These are phyloP conservation scores for Smithornis capensis DNA, from an alignment of 2,113 vertebrate genomes.

Conservation along the genomic window DNA sequence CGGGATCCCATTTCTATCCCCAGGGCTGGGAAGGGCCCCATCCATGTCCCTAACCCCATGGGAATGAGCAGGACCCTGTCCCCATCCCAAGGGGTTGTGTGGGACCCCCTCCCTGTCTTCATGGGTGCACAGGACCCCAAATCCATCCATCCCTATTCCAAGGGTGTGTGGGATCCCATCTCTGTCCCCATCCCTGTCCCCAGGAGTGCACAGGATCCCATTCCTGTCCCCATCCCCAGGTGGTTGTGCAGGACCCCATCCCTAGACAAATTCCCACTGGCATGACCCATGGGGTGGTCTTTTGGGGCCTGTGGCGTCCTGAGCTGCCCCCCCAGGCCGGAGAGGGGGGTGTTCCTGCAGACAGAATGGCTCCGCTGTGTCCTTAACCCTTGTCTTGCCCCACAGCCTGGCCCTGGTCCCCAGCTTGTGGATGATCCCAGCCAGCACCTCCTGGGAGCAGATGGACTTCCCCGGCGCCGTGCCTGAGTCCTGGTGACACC, in stretches of 20 bases:
- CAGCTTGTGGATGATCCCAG: constrained; percentile 61
- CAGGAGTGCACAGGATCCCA: neutral
- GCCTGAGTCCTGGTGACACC: neutral
- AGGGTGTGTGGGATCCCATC: neutral
- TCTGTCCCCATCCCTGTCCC: neutral
- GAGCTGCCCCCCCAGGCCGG: neutral
- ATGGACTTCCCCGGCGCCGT: constrained; percentile 66
- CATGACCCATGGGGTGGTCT: neutral
- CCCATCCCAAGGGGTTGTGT: neutral
- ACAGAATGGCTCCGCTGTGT: neutral
- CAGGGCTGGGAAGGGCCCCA: neutral
- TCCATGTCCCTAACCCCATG: neutral
- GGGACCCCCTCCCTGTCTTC: neutral
- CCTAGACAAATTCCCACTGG: fast-evolving
- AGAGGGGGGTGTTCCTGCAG: fast-evolving
- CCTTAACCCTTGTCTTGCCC: neutral
- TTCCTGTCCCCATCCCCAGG: neutral
- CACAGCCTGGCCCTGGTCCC: constrained; percentile 81
- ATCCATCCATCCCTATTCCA: neutral
- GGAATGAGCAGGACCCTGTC: neutral
- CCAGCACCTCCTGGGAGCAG: constrained; percentile 74
- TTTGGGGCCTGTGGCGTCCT: neutral
- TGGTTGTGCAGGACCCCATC: neutral
- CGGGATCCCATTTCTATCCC: neutral
- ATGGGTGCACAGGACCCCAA: neutral